Percentiles rank a stretch among this genome's conserved stretches.
phyloP scores from a whole-genome alignment of 2,797 vertebrate species.

The Leucoraja ocellata region DNA sequence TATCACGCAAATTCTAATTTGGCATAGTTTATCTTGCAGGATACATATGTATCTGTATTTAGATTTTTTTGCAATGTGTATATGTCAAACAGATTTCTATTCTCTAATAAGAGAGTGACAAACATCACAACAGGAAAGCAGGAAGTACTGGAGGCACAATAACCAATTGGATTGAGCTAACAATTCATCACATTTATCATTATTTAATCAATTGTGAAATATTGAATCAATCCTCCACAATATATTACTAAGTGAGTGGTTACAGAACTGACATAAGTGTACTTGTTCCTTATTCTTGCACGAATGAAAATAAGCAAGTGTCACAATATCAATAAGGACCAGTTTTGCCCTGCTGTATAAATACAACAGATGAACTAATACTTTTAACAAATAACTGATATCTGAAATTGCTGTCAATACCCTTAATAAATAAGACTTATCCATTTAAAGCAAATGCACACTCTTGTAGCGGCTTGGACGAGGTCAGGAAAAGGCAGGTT shows the following conservation, averaged over 20 bases:
- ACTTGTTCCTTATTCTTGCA: not conserved
- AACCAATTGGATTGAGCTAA: not conserved
- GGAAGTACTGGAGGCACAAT: not conserved
- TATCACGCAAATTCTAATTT: too few relatives aligned
- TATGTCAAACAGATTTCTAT: too few relatives aligned
- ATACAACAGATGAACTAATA: not conserved
- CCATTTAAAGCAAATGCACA: not conserved
- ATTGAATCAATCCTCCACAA: not conserved
- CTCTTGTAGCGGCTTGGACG: too few relatives aligned
- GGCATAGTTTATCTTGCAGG: too few relatives aligned
- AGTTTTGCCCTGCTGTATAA: not conserved
- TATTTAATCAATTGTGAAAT: not conserved
- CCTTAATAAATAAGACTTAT: not conserved
- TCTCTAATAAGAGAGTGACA: not conserved
- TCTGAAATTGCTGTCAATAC: not conserved
- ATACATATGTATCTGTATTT: too few relatives aligned
- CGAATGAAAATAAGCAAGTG: not conserved
- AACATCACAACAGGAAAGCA: not conserved
- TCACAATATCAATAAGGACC: not conserved
- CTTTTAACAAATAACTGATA: not conserved
- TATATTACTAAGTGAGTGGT: not conserved
- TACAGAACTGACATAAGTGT: not conserved
- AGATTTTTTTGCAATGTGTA: too few relatives aligned
- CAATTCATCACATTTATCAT: not conserved
- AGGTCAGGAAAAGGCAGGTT: too few relatives aligned